Base-by-base conservation (phyloP, 2,888 invertebrate genomes). In the Drosophila eohydei region DNA sequence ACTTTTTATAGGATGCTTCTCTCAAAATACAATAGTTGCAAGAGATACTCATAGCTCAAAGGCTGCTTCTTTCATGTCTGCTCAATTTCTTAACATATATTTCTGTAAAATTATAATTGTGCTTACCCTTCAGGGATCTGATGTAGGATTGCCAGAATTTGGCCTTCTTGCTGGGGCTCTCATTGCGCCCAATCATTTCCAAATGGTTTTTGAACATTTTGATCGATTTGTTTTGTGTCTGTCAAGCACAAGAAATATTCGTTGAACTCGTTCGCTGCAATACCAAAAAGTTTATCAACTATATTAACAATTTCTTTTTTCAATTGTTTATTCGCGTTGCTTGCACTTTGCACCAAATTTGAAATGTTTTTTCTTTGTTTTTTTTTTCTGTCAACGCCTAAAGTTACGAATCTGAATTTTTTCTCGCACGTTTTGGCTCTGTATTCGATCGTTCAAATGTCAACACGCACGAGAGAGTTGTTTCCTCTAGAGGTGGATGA, bases 111-210 rank as follows among this genome's bases (percentile, higher is more conserved):
- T 21, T 26, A 14, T 34, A 8, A 11, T 38, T 3, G 14, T 76
- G 80, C 93, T 94, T 94, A 97, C 97, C 97, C 95, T 97, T 97
- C 89, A 97, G 95, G 94, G 97, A 97, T 94, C 97, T 95, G 93
- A 97, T 97, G 94, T 96, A 97, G 92, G 97, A 97, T 94, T 97
- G 97, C 97, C 97, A 97, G 94, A 97, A 97, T 94, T 95, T 97
- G 93, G 97, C 97, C 94, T 97, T 97, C 95, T 96, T 97, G 94
- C 96, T 96, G 93, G 97, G 95, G 93, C 96, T 95, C 94, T 97
- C 97, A 93, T 97, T 97, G 94, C 97, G 96, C 94, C 97, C 97
- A 93, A 97, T 97, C 96, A 97, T 97, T 94, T 97, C 97, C 94
- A 97, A 95, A 94, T 97, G 97, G 94, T 94, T 96, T 95, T 96